Evolutionary conservation across 1,140 invertebrate genomes (phyloP).

Genomic region (Drosophila mojavensis): DNA sequence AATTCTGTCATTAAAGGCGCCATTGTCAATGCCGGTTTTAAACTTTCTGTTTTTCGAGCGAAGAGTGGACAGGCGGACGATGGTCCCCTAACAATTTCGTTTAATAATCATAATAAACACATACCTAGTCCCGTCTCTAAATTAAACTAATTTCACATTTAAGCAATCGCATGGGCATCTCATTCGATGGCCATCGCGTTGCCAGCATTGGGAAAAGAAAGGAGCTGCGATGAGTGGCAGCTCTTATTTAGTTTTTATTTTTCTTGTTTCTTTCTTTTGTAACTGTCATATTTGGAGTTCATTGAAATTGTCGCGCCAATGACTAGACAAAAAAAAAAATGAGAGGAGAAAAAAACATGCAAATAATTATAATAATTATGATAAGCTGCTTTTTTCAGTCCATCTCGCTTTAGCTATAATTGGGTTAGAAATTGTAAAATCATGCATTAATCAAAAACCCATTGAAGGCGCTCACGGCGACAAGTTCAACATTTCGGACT

Average conservation of each 20-base stretch:
- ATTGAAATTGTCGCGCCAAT: conserved; percentile 66
- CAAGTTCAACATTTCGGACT: conserved; percentile 57
- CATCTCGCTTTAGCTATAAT: conserved; percentile 39
- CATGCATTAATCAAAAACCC: conserved; percentile 77
- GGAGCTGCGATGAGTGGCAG: conserved; percentile 49
- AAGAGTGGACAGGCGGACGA: background rate
- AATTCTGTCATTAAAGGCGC: conserved; percentile 76
- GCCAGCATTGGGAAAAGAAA: conserved; percentile 8
- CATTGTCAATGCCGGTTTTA: conserved; percentile 61
- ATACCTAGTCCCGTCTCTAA: conserved; percentile 23
- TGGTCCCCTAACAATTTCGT: conserved; percentile 60
- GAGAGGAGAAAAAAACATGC: conserved; percentile 42
- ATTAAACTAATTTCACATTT: conserved; percentile 13
- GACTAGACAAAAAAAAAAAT: conserved; percentile 48
- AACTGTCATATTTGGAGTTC: conserved; percentile 47
- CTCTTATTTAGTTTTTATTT: background rate
- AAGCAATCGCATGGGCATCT: conserved; percentile 32
- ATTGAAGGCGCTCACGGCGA: conserved; percentile 63
- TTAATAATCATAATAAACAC: conserved; percentile 58
- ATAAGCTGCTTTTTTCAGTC: conserved; percentile 22
- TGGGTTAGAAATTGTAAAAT: conserved; percentile 68
- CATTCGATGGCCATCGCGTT: conserved; percentile 35
- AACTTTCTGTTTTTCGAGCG: conserved; percentile 71
- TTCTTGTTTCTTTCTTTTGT: background rate
- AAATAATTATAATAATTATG: conserved; percentile 58